phyloP scores from a whole-genome alignment of 1,140 invertebrate species.

The Acyrthosiphon pisum region DNA sequence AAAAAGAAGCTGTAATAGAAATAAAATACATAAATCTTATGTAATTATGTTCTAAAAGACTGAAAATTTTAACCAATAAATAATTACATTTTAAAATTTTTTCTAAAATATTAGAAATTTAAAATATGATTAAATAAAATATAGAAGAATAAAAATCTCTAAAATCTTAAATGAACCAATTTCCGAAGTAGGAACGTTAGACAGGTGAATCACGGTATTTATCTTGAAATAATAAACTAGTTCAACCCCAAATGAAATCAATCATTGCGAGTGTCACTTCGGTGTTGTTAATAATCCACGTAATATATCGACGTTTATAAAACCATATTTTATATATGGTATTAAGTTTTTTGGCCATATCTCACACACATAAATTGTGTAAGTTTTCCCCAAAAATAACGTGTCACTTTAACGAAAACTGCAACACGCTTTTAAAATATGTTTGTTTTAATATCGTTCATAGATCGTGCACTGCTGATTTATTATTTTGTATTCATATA shows the following conservation, averaged over 20 bases:
- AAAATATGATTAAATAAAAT: neutral
- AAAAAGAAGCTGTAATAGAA: no score
- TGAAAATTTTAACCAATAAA: neutral
- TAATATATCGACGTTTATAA: neutral
- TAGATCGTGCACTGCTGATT: neutral
- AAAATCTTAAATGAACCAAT: neutral
- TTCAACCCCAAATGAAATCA: neutral
- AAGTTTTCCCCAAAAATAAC: neutral
- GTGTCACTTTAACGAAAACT: constrained; percentile 7
- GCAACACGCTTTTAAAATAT: neutral
- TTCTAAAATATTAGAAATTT: neutral
- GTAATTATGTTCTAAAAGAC: neutral
- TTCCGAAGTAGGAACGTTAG: neutral
- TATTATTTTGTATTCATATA: neutral
- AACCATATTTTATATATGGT: constrained; percentile 15
- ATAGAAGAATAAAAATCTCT: neutral
- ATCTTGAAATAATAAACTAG: neutral
- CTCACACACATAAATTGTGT: neutral
- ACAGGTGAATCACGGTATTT: neutral
- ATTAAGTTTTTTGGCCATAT: neutral
- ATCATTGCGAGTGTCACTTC: neutral
- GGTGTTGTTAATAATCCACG: neutral
- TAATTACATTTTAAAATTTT: neutral
- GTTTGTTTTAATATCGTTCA: neutral
- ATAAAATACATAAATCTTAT: neutral